Evolutionary conservation across 2,888 invertebrate species (phyloP).

Genomic region (Zaprionus lineosus): DNA sequence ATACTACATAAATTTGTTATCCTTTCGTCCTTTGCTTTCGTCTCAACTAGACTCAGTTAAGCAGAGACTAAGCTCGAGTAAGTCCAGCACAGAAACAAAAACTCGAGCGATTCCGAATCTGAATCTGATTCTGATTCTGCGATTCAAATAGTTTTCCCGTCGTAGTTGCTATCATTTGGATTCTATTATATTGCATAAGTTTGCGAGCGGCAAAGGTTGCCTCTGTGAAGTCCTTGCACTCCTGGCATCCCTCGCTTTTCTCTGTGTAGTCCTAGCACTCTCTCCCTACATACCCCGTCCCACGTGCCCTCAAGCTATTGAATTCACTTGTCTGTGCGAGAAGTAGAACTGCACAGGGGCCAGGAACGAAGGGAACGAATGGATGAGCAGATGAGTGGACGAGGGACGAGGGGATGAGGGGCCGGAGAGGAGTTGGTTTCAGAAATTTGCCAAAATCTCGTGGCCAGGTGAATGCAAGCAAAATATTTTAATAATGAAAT

Average conservation of each 20-base stretch:
- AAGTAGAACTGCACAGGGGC: not conserved
- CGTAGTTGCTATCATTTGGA: constrained; percentile 15
- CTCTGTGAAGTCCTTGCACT: not conserved
- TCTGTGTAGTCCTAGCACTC: not conserved
- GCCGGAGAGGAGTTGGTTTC: not conserved
- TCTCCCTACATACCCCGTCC: not conserved
- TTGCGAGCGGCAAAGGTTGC: not conserved
- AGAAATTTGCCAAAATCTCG: constrained; percentile 25
- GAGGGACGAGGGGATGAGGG: not conserved
- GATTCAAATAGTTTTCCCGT: constrained; percentile 30
- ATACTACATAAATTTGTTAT: not conserved
- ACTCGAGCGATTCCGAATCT: not conserved
- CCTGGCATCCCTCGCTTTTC: not conserved
- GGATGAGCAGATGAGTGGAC: not conserved
- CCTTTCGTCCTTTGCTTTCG: not conserved
- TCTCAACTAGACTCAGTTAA: too few species aligned
- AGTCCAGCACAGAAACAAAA: not conserved
- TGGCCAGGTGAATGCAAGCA: constrained; percentile 37
- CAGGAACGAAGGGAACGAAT: not conserved
- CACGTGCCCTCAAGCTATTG: constrained; percentile 18
- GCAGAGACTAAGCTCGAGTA: too few species aligned
- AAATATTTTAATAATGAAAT: constrained; percentile 61
- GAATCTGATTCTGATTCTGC: too few species aligned
- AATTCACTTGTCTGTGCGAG: constrained; percentile 9
- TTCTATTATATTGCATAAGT: constrained; percentile 23